Conservation (phyloP, 2,797 vertebrate species). For the Myoxocephalus aenaeus region DNA sequence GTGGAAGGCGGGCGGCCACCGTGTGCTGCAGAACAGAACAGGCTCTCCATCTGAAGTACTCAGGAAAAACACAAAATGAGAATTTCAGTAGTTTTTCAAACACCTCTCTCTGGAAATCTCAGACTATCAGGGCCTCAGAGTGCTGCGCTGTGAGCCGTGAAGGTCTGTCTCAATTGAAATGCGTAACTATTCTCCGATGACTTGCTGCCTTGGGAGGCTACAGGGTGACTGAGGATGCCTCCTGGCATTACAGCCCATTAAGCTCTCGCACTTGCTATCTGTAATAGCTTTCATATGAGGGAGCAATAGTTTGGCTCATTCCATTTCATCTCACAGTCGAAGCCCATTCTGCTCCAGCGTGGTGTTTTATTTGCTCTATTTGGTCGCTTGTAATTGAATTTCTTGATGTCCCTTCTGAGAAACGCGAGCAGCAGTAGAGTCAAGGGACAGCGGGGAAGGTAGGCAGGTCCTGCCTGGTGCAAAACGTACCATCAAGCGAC, state of each 20-base stretch:
- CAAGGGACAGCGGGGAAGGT: neutral
- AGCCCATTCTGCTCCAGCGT: constrained; percentile 44
- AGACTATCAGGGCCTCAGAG: constrained; percentile 37
- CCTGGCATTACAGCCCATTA: constrained; percentile 67
- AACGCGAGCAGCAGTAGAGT: constrained; percentile 6
- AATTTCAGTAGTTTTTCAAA: constrained; percentile 20
- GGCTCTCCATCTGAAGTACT: constrained; percentile 28
- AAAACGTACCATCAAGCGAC: constrained; percentile 27
- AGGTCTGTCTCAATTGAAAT: constrained; percentile 70
- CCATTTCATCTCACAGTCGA: constrained; percentile 67
- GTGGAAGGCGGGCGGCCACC: neutral
- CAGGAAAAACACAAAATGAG: constrained; percentile 15
- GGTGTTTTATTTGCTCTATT: constrained; percentile 68
- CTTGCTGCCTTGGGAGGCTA: constrained; percentile 49
- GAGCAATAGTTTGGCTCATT: constrained; percentile 60
- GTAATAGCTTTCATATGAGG: constrained; percentile 72
- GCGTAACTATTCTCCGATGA: constrained; percentile 53
- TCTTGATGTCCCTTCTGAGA: constrained; percentile 49
- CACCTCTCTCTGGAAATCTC: constrained; percentile 34
- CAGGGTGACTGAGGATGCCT: constrained; percentile 55
- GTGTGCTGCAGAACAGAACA: constrained; percentile 21
- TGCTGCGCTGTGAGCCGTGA: constrained; percentile 53
- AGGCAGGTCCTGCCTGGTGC: constrained; percentile 7
- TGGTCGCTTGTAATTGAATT: constrained; percentile 73
- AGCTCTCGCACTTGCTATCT: constrained; percentile 69